Evolutionary conservation across 2,113 vertebrate species (phyloP), one percentile per base, ranked within the genome.

Genomic region (Hydrochoerus hydrochaeris): DNA sequence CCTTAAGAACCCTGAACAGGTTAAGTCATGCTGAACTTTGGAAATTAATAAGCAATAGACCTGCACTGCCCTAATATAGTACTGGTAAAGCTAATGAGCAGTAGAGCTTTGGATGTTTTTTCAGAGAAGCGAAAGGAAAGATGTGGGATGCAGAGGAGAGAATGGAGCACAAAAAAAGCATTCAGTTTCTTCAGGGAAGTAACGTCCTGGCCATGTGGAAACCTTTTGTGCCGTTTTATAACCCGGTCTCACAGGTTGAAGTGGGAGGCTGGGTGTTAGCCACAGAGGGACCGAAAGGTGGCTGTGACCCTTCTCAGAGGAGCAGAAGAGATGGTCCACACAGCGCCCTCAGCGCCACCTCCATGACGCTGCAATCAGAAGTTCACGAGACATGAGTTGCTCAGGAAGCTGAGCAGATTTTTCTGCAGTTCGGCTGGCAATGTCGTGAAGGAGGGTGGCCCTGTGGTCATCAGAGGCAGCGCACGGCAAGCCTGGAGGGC

Each of bases 291-390:
- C 32, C 5, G 32, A 60, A 77, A 73, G 52, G 60, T 75, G 28
- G 77, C 58, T 24, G 0, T 41, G 38, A 22, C 26, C 49, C 20
- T 46, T 38, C 60, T 41, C 54, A 8, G 2, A 11, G 46, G 46
- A 49, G 44, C 77, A 10, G 7, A 35, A 20, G 57, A n/a, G 35
- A 3, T 4, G 0, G 0, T 16, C 41, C 19, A 8, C 0, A 0
- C 13, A 10, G 19, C 22, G 54, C 35, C 58, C 44, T 1, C 19
- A 22, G 69, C 28, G 1, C 13, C 26, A n/a, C 4, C 28, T 57
- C 16, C 3, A n/a, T 54, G 28, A 22, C 63, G 1, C 65, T 9
- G 6, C 1, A 0, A 63, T 22, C 58, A 32, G 38, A 71, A 69
- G 84, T 24, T n/a, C 73, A 73, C 49, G 46, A 24, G 49, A 44